Conservation (phyloP, 1,140 invertebrate species). For the Pinna nobilis region DNA sequence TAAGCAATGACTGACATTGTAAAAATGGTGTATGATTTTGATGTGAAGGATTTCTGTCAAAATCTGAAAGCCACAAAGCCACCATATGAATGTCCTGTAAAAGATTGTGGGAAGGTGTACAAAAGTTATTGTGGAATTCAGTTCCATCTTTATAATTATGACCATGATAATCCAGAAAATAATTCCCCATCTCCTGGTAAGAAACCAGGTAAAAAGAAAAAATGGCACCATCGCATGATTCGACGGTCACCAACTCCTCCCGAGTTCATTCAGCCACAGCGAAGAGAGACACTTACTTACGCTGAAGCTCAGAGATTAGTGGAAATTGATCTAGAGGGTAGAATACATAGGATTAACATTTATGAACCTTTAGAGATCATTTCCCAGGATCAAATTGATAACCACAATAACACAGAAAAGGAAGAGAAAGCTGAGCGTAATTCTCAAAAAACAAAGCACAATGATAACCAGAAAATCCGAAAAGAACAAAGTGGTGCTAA, state of each 20-base stretch:
- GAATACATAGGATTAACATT: conserved; percentile 77
- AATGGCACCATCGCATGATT: conserved; percentile 67
- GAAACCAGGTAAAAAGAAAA: conserved; percentile 61
- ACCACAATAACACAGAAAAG: conserved; percentile 72
- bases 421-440: conserved; percentile 71
- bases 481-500: conserved; percentile 59
- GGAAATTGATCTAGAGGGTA: conserved; percentile 87
- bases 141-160: conserved; percentile 89
- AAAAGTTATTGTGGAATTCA: conserved; percentile 90
- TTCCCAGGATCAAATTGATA: conserved; percentile 73
- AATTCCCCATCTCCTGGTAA: conserved; percentile 52
- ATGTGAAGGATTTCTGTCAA: conserved; percentile 88
- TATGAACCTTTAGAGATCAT: conserved; percentile 76
- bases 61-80: conserved; percentile 87
- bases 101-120: conserved; percentile 88
- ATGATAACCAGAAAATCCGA: conserved; percentile 60
- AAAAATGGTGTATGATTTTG: conserved; percentile 85
- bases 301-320: conserved; percentile 88
- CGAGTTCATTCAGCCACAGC: conserved; percentile 64
- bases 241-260: conserved; percentile 72
- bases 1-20: neutral
- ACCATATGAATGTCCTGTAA: conserved; percentile 88
- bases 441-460: conserved; percentile 57
- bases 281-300: conserved; percentile 79
- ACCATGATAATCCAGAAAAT: conserved; percentile 81